Percentiles rank a stretch among this genome's conserved stretches.
phyloP scores from a whole-genome alignment of 30 jellyfish, hydroid and myxozoan genomes.

The Catostylus mosaicus region DNA sequence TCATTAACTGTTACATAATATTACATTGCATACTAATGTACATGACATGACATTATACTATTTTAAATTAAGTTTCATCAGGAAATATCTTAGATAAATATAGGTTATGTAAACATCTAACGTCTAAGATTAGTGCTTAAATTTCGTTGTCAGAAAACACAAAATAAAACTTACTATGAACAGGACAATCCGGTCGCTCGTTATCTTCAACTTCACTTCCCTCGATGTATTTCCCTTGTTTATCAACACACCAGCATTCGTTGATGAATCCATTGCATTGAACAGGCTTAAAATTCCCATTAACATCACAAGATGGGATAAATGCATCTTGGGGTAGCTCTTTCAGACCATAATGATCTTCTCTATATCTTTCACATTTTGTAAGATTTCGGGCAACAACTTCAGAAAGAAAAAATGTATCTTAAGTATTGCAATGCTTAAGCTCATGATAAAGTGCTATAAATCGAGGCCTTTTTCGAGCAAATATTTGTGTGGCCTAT shows the following conservation, averaged over 20 bases:
- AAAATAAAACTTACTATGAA: neutral
- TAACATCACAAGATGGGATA: constrained; percentile 52
- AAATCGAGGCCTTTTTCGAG: too few relatives aligned
- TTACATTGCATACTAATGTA: too few relatives aligned
- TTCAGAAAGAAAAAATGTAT: neutral
- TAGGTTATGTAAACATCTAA: too few relatives aligned
- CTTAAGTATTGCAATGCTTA: too few relatives aligned
- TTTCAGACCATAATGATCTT: neutral
- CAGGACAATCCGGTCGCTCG: constrained; percentile 25
- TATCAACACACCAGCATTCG: constrained; percentile 86
- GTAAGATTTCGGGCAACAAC: constrained; percentile 28
- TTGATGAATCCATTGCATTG: constrained; percentile 82
- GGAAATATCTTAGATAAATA: too few relatives aligned
- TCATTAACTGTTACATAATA: too few relatives aligned
- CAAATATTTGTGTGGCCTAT: too few relatives aligned
- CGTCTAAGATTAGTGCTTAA: too few relatives aligned
- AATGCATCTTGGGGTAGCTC: constrained; percentile 38
- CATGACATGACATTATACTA: too few relatives aligned
- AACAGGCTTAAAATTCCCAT: constrained; percentile 29
- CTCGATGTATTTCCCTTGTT: constrained; percentile 38
- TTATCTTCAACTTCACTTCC: constrained; percentile 28
- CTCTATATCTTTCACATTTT: constrained; percentile 14
- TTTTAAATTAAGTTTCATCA: too few relatives aligned
- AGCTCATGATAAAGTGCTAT: too few relatives aligned
- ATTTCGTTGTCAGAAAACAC: too few relatives aligned